Conservation (phyloP, 2,797 vertebrate genomes). For the Anabacerthia variegaticeps region DNA sequence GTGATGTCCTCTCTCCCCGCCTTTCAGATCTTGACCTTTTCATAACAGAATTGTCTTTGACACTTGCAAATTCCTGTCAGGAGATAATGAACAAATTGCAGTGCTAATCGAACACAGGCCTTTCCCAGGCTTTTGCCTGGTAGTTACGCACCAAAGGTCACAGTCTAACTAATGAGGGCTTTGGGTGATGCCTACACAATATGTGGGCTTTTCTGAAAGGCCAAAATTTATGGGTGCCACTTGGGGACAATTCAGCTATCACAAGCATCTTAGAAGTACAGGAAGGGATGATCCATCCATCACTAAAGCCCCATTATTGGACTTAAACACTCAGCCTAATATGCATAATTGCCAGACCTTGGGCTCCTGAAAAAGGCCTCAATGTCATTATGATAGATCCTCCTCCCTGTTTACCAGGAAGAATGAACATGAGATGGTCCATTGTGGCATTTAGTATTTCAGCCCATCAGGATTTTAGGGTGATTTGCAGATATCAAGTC, state of each 20-base stretch:
- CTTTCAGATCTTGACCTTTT: conserved; percentile 74
- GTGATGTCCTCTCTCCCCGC: conserved; percentile 41
- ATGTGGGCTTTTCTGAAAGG: conserved; percentile 72
- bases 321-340: conserved; percentile 70
- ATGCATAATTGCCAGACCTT: conserved; percentile 74
- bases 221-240: conserved; percentile 74
- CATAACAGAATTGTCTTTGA: conserved; percentile 74
- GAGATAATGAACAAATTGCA: conserved; percentile 79
- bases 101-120: conserved; percentile 75
- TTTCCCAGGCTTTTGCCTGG: conserved; percentile 65
- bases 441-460: conserved; percentile 63
- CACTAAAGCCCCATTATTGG: conserved; percentile 70
- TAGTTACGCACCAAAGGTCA: conserved; percentile 77
- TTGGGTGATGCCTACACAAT: conserved; percentile 71
- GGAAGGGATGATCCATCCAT: conserved; percentile 67
- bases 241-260: conserved; percentile 72
- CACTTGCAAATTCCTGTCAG: conserved; percentile 76
- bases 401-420: conserved; percentile 69
- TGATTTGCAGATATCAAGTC: conserved; percentile 70
- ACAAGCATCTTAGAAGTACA: conserved; percentile 63
- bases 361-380: conserved; percentile 63
- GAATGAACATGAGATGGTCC: conserved; percentile 59
- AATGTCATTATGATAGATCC: conserved; percentile 73
- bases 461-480: conserved; percentile 61
- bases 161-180: conserved; percentile 76